phyloP scores from a whole-genome alignment of 2,113 vertebrate species.

The Acinonyx jubatus region DNA sequence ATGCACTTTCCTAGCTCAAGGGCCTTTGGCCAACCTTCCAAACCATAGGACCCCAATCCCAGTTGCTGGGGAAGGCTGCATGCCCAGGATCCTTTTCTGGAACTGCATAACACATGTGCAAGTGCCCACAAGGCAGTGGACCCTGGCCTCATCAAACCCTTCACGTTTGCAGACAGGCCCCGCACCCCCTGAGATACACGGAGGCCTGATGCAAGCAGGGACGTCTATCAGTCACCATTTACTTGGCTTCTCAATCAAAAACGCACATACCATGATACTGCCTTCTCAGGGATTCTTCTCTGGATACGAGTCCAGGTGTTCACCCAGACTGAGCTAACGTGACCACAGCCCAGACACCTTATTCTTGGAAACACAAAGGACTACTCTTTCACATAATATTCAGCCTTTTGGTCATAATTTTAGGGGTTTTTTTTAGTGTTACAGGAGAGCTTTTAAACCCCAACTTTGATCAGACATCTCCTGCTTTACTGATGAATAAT shows the following conservation, averaged over 20 bases:
- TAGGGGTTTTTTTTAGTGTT: neutral
- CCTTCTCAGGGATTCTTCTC: neutral
- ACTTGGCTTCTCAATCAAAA: neutral
- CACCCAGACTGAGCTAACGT: fast-evolving
- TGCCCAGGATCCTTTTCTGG: neutral
- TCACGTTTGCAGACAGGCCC: neutral
- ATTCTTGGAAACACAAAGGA: neutral
- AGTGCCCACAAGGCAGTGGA: neutral
- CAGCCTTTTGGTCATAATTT: neutral
- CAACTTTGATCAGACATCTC: neutral
- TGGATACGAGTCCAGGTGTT: fast-evolving
- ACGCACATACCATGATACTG: fast-evolving
- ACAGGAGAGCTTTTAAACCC: neutral
- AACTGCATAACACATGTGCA: neutral
- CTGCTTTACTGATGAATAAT: neutral
- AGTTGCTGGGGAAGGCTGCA: fast-evolving
- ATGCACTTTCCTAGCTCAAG: neutral
- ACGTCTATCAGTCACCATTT: fast-evolving
- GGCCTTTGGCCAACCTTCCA: neutral
- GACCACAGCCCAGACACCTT: neutral
- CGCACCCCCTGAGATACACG: fast-evolving
- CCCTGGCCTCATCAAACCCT: neutral
- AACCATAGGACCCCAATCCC: neutral
- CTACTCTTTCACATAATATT: neutral
- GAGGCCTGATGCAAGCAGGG: neutral